Evolutionary conservation across 1,140 invertebrate species (phyloP).

Genomic region (Neodiprion pinetum): DNA sequence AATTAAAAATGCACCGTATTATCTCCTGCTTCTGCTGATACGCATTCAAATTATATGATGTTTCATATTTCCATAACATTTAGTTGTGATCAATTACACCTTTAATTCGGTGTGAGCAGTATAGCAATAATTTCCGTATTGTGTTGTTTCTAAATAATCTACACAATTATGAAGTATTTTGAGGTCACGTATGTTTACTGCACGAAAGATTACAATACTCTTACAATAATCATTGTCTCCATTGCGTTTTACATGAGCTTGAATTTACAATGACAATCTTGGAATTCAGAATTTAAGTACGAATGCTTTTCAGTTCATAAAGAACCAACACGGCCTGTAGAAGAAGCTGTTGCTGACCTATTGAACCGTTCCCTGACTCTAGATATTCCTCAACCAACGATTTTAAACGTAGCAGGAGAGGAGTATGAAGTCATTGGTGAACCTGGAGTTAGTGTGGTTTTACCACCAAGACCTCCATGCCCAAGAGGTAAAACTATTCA

Average conservation of each 20-base stretch:
- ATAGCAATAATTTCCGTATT: no score
- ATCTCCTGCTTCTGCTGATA: no score
- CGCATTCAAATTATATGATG: no score
- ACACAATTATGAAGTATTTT: no score
- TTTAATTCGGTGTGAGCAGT: no score
- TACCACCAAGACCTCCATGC: constrained; percentile 65
- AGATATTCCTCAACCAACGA: constrained; percentile 48
- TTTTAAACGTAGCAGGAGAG: constrained; percentile 60
- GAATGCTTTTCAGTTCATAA: constrained; percentile 58
- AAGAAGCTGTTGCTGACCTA: constrained; percentile 67
- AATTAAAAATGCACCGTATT: no score
- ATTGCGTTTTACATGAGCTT: not conserved
- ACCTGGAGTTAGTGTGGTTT: constrained; percentile 54
- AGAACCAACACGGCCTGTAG: constrained; percentile 58
- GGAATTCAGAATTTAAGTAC: not conserved
- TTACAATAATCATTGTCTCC: no score
- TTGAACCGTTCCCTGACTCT: constrained; percentile 64
- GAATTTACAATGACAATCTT: constrained; percentile 6
- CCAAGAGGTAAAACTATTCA: constrained; percentile 44
- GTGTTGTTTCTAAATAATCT: no score
- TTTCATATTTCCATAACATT: no score
- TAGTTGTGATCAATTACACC: no score
- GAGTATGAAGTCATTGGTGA: constrained; percentile 76
- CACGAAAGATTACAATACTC: no score
- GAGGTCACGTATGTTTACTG: no score